phyloP scores from a whole-genome alignment of 2,797 vertebrate genomes.

The Acestrorhynchus altus region DNA sequence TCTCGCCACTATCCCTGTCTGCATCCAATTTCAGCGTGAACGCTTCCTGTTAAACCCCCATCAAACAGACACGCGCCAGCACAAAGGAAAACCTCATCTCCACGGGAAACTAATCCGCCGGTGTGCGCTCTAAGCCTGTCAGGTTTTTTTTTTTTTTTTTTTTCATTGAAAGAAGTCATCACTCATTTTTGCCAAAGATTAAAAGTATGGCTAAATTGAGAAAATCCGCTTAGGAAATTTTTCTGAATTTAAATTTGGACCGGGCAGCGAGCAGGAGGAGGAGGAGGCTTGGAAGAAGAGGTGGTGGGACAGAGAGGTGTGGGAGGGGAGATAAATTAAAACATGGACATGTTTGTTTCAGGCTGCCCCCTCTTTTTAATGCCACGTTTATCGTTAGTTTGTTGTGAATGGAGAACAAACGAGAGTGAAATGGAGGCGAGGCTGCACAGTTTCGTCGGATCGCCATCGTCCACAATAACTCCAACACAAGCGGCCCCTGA shows the following conservation, averaged over 20 bases:
- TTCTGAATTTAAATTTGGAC: conserved; percentile 95
- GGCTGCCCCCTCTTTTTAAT: conserved; percentile 67
- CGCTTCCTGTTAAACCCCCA: conserved; percentile 98
- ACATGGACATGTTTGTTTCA: conserved; percentile 79
- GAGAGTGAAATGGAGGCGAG: conserved; percentile 1
- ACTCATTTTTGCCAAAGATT: conserved; percentile 99
- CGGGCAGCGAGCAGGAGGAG: conserved; percentile 66
- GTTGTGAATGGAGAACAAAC: conserved; percentile 34
- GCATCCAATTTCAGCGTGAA: conserved; percentile 99
- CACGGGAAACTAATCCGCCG: conserved; percentile 97
- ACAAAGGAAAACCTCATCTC: conserved; percentile 99
- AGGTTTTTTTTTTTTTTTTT: conserved; percentile 72
- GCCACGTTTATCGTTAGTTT: conserved; percentile 53
- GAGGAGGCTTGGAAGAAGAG: conserved; percentile 51
- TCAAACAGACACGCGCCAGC: conserved; percentile 96
- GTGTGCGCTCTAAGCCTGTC: conserved; percentile 98
- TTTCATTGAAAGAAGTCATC: conserved; percentile 99
- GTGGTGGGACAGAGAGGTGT: conserved; percentile 61
- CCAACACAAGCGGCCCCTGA: conserved; percentile 72
- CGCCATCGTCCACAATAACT: conserved; percentile 55
- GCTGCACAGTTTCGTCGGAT: not conserved
- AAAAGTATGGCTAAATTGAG: conserved; percentile 99
- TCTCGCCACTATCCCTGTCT: conserved; percentile 95
- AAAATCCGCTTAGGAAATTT: conserved; percentile 96
- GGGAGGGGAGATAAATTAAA: conserved; percentile 77